phyloP scores from a whole-genome alignment of 2,797 vertebrate species.

The Sardinella longiceps region DNA sequence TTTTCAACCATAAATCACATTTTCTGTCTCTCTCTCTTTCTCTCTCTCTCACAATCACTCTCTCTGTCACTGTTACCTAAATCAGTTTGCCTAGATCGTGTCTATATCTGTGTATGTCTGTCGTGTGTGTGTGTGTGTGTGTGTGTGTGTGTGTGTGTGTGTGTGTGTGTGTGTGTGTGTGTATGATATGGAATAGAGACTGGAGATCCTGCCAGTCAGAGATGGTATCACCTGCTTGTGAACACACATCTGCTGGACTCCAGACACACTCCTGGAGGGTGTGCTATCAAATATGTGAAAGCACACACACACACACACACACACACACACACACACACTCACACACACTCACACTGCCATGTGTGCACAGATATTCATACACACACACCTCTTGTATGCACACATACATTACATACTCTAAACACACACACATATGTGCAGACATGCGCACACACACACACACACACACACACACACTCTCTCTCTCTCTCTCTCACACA shows the following conservation, averaged over 20 bases:
- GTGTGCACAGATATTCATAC: not conserved
- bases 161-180: slow-evolving; percentile 9
- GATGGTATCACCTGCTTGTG: not conserved
- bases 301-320: not conserved
- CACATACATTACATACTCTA: not conserved
- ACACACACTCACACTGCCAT: not conserved
- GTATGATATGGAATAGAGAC: not conserved
- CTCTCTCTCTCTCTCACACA: too few relatives aligned
- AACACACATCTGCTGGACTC: not conserved
- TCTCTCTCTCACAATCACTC: too few relatives aligned
- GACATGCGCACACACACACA: not conserved
- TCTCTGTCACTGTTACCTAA: too few relatives aligned
- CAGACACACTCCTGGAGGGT: not conserved
- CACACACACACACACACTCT: not conserved
- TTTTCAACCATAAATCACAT: too few relatives aligned
- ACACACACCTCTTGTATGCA: not conserved
- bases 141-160: not conserved
- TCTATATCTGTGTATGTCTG: not conserved
- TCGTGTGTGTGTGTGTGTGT: too few relatives aligned
- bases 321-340: not conserved
- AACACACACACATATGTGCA: too few relatives aligned
- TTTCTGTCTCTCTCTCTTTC: too few relatives aligned
- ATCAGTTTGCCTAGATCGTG: too few relatives aligned
- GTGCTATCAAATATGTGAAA: not conserved
- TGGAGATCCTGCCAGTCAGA: not conserved